These are phyloP conservation scores for Amia ocellicauda DNA, from an alignment of 2,113 vertebrate genomes.

Conservation along the genomic window DNA sequence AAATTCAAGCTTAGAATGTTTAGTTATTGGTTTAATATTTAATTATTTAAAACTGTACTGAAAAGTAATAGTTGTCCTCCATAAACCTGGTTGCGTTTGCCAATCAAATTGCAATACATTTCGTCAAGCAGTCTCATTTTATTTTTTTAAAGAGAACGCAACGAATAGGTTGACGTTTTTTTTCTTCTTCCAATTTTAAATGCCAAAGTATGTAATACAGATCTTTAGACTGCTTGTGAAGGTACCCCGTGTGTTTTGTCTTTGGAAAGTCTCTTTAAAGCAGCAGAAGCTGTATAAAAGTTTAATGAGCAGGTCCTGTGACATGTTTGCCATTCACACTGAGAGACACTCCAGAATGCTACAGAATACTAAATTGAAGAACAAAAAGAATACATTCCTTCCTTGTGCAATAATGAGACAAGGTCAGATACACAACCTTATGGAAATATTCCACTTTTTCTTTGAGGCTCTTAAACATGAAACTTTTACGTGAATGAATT, in stretches of 20 bases:
- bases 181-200: not conserved
- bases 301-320: conserved; percentile 23
- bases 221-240: not conserved
- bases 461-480: no score
- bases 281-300: conserved; percentile 24
- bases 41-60: no score
- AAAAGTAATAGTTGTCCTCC: no score
- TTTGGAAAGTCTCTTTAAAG: conserved; percentile 7
- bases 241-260: not conserved
- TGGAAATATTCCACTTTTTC: no score
- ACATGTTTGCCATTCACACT: conserved; percentile 14
- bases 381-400: conserved; percentile 30
- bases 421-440: conserved; percentile 5
- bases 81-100: no score
- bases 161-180: not conserved
- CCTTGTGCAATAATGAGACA: not conserved
- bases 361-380: conserved; percentile 17
- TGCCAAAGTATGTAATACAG: not conserved
- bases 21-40: no score
- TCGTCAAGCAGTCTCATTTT: not conserved
- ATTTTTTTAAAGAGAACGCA: not conserved
- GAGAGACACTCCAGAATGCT: conserved; percentile 12
- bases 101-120: no score
- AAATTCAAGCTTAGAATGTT: no score
- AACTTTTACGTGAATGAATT: no score